phyloP scores from a whole-genome alignment of 2,888 invertebrate species.

The Spodoptera exigua region DNA sequence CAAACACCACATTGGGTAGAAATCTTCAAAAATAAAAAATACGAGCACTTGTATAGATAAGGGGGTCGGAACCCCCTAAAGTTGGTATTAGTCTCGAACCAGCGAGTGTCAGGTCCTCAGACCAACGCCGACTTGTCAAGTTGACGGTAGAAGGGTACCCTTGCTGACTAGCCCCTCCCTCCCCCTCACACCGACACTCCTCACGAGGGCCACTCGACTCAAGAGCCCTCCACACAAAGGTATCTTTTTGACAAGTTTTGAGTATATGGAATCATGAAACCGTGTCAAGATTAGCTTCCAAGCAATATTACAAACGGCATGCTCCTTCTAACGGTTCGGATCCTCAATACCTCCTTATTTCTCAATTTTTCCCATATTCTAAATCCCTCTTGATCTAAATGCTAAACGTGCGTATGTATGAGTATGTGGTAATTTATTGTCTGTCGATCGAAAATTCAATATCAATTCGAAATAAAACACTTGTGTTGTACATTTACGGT shows the following conservation, averaged over 20 bases:
- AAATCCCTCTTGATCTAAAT: too few species aligned
- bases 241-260: slow-evolving; percentile 78
- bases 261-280: slow-evolving; percentile 58
- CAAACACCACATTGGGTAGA: slow-evolving; percentile 3
- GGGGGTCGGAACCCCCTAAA: slow-evolving; percentile 68
- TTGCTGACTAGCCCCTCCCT: slow-evolving; percentile 61
- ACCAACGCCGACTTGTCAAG: slow-evolving; percentile 85
- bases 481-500: too few species aligned
- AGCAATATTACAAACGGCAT: slow-evolving; percentile 17
- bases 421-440: too few species aligned
- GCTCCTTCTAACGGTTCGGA: not conserved
- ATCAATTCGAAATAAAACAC: too few species aligned
- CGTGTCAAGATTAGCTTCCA: slow-evolving; percentile 65
- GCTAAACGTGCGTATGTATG: too few species aligned
- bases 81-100: slow-evolving; percentile 87
- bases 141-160: slow-evolving; percentile 76
- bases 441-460: not conserved
- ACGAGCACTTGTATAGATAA: slow-evolving; percentile 70
- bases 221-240: slow-evolving; percentile 69
- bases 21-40: slow-evolving; percentile 26
- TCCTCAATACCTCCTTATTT: too few species aligned
- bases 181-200: slow-evolving; percentile 50
- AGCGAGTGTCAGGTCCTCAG: slow-evolving; percentile 65
- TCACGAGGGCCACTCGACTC: slow-evolving; percentile 50
- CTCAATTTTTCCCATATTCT: too few species aligned